Conservation (phyloP, 2,113 vertebrate species). For the Lichenostomus cassidix region DNA sequence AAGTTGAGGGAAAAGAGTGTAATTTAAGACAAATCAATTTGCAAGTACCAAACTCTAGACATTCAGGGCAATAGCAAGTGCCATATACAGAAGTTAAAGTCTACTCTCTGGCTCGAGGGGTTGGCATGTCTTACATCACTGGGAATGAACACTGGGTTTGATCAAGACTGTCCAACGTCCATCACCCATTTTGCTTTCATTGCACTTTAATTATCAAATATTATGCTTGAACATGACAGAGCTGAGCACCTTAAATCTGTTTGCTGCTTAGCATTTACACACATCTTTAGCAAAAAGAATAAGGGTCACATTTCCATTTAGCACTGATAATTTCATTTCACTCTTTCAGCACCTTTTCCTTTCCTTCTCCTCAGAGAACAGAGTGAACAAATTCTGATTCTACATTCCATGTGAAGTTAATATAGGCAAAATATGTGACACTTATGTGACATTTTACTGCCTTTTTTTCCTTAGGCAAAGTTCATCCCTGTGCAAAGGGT, state of each 20-base stretch:
- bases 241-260: not conserved
- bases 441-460: not conserved
- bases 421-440: not conserved
- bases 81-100: rapidly evolving
- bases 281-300: not conserved
- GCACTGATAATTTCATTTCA: not conserved
- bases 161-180: too few species aligned
- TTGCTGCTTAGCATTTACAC: not conserved
- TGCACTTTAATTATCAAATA: not conserved
- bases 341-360: not conserved
- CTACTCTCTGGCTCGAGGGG: not conserved
- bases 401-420: not conserved
- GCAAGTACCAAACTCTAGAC: not conserved
- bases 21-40: not conserved
- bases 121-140: too few species aligned
- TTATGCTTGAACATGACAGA: not conserved
- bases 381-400: not conserved
- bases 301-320: not conserved
- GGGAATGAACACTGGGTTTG: not conserved
- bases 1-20: not conserved
- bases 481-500: constrained; percentile 13
- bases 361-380: not conserved
- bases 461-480: constrained; percentile 17
- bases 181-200: not conserved
- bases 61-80: not conserved